Conservation (phyloP, 2,888 invertebrate species). For the Gnatocerus cornutus region DNA sequence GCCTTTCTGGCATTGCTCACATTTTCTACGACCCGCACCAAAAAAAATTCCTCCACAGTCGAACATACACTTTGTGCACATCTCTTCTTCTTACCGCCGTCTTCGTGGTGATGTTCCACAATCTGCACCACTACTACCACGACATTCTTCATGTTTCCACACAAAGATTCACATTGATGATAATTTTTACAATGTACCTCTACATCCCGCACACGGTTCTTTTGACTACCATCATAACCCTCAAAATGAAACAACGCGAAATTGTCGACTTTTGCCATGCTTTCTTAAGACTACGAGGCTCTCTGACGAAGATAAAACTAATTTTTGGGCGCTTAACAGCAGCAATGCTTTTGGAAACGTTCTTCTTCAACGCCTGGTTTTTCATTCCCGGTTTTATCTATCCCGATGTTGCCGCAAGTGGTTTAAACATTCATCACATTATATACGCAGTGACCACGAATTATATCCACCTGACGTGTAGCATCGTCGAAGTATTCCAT, state of each 20-base stretch:
- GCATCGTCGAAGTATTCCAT: conserved; percentile 17
- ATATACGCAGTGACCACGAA: conserved; percentile 7
- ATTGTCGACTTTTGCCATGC: background rate
- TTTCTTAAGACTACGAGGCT: background rate
- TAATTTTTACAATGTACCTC: conserved; percentile 10
- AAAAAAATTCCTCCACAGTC: background rate
- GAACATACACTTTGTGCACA: conserved; percentile 11
- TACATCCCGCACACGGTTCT: conserved; percentile 6
- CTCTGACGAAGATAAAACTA: background rate
- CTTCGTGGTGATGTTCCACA: conserved; percentile 8
- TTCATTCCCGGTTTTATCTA: conserved; percentile 18
- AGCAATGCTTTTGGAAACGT: background rate
- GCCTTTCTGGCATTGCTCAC: conserved; percentile 3
- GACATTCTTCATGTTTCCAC: conserved; percentile 6
- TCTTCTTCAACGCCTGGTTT: conserved; percentile 4
- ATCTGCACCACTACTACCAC: conserved; percentile 12
- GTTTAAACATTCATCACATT: conserved; percentile 10
- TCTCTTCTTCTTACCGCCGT: background rate
- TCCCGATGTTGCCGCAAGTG: background rate
- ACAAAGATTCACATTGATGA: conserved; percentile 9
- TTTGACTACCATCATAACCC: background rate
- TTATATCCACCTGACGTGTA: background rate
- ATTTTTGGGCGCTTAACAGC: background rate
- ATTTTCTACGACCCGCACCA: conserved; percentile 5
- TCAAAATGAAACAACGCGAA: conserved; percentile 18